These are phyloP conservation scores for Catharus fuscescens DNA, from an alignment of 2,113 vertebrate genomes.

Conservation along the genomic window DNA sequence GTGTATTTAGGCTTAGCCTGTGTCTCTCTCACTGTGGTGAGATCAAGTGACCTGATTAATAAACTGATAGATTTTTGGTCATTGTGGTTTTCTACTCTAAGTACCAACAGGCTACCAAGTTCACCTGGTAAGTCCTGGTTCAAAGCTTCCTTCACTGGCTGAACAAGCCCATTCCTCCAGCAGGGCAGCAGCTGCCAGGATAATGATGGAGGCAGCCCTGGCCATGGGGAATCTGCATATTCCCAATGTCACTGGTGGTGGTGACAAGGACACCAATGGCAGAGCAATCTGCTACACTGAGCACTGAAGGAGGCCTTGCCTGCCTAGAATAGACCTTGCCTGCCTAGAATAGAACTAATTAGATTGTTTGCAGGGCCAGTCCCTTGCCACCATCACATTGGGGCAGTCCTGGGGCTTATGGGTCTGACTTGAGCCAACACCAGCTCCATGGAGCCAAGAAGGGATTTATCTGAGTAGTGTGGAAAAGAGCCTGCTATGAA, in stretches of 20 bases:
- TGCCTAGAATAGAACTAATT: not conserved
- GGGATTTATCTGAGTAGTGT: not conserved
- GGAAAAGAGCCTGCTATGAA: not conserved
- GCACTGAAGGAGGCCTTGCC: not conserved
- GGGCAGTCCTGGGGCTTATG: not conserved
- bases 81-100: not conserved
- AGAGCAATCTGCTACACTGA: not conserved
- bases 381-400: not conserved
- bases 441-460: not conserved
- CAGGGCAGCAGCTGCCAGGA: not conserved
- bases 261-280: not conserved
- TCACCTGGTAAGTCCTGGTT: not conserved
- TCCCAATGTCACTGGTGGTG: rapidly evolving
- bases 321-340: not conserved
- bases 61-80: not conserved
- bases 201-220: rapidly evolving
- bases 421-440: not conserved
- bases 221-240: not conserved
- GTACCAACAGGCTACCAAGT: not conserved
- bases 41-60: not conserved
- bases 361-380: not conserved
- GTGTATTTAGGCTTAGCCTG: not conserved
- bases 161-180: not conserved
- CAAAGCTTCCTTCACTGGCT: not conserved
- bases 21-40: not conserved